These are phyloP conservation scores for Pseudoips prasinana DNA, from an alignment of 2,888 invertebrate species.

Conservation along the genomic window DNA sequence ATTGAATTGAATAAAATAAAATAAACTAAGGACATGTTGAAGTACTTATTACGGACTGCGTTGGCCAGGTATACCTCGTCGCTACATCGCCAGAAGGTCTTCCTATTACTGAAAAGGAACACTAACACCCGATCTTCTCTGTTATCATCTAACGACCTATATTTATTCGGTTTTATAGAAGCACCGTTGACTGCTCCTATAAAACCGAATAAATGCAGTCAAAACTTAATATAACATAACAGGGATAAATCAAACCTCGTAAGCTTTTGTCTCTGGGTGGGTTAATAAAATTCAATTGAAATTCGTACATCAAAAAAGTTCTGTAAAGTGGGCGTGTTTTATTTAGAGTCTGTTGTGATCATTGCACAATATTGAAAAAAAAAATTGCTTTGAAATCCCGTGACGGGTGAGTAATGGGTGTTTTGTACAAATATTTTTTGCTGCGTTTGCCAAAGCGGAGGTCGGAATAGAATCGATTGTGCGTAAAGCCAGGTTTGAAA, in stretches of 20 bases:
- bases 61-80: too few species aligned
- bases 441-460: slow-evolving; percentile 12
- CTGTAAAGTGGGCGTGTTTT: slow-evolving; percentile 62
- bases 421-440: slow-evolving; percentile 39
- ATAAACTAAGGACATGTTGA: too few species aligned
- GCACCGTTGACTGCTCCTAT: too few species aligned
- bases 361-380: slow-evolving; percentile 53
- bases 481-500: slow-evolving; percentile 1
- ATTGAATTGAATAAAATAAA: too few species aligned
- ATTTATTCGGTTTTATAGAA: too few species aligned
- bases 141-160: too few species aligned
- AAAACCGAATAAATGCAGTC: too few species aligned
- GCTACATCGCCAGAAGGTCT: too few species aligned
- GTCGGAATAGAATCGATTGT: slow-evolving; percentile 22
- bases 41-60: too few species aligned
- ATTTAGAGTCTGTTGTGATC: slow-evolving; percentile 71
- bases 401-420: slow-evolving; percentile 46
- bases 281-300: slow-evolving; percentile 35
- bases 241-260: neutral
- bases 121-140: too few species aligned
- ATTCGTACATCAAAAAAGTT: slow-evolving; percentile 24
- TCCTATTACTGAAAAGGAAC: too few species aligned
- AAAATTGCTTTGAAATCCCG: slow-evolving; percentile 38
- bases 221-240: too few species aligned
- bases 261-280: slow-evolving; percentile 33